Evolutionary conservation across 2,888 invertebrate genomes (phyloP).

Genomic region (Acrobasis consociella): DNA sequence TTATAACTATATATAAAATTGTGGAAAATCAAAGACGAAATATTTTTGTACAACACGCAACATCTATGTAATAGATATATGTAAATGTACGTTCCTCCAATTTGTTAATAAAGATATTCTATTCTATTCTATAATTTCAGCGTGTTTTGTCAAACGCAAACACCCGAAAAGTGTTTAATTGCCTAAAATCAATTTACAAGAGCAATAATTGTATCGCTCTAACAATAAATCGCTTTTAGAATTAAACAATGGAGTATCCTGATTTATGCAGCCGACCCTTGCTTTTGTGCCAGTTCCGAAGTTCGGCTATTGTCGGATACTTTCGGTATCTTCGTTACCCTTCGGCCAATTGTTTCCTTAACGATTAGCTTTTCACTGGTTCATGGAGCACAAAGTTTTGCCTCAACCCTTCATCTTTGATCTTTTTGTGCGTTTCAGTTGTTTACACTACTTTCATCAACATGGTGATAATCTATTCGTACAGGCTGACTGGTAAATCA

Average conservation of each 20-base stretch:
- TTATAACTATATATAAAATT: too few species aligned
- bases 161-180: constrained; percentile 61
- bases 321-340: constrained; percentile 24
- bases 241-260: constrained; percentile 50
- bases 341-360: constrained; percentile 13
- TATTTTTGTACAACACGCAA: too few species aligned
- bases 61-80: too few species aligned
- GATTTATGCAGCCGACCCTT: constrained; percentile 43
- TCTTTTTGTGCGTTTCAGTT: too few species aligned
- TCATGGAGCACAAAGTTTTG: background rate
- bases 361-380: constrained; percentile 14
- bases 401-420: too few species aligned
- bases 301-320: constrained; percentile 20
- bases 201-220: constrained; percentile 54
- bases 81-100: too few species aligned
- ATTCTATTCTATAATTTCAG: background rate
- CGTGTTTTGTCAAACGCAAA: constrained; percentile 17
- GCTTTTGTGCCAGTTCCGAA: constrained; percentile 25
- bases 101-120: too few species aligned
- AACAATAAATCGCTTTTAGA: constrained; percentile 60
- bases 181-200: constrained; percentile 60
- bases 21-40: too few species aligned
- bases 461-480: too few species aligned
- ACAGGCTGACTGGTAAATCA: too few species aligned
- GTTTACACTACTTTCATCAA: too few species aligned